phyloP scores from a whole-genome alignment of 2,888 invertebrate genomes.

The Oscheius sp. region DNA sequence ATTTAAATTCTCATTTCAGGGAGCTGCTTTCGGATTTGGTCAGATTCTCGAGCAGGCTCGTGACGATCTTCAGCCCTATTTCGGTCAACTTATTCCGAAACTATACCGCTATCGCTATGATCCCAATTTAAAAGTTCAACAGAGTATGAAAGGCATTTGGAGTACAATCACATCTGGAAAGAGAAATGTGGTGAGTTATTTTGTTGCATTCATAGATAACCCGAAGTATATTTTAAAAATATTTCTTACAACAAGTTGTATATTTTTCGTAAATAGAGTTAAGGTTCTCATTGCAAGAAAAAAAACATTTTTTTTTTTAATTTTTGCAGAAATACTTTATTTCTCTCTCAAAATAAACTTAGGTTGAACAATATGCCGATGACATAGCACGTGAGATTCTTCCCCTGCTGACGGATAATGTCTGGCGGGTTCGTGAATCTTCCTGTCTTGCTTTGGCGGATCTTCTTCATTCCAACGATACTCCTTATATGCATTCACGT shows the following conservation, averaged over 20 bases:
- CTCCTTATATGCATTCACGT: slow-evolving; percentile 71
- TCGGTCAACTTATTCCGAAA: slow-evolving; percentile 86
- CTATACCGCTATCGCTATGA: slow-evolving; percentile 85
- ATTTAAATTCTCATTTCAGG: slow-evolving; percentile 75
- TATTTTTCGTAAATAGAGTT: no score
- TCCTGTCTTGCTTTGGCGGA: slow-evolving; percentile 86
- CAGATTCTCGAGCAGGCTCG: slow-evolving; percentile 85
- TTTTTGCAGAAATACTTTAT: slow-evolving; percentile 7
- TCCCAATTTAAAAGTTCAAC: slow-evolving; percentile 88
- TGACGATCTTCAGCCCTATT: slow-evolving; percentile 82
- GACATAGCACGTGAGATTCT: slow-evolving; percentile 84
- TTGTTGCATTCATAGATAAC: no score
- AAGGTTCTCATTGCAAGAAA: no score
- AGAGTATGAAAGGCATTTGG: slow-evolving; percentile 94
- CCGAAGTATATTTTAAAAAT: not conserved
- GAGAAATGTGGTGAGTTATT: slow-evolving; percentile 81
- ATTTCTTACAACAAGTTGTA: no score
- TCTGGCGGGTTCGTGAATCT: slow-evolving; percentile 90
- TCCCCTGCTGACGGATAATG: slow-evolving; percentile 82
- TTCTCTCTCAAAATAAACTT: slow-evolving; percentile 18
- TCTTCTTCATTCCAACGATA: slow-evolving; percentile 77
- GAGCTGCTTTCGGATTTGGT: slow-evolving; percentile 91
- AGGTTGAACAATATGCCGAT: slow-evolving; percentile 84
- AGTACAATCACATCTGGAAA: slow-evolving; percentile 86
- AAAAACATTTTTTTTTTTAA: no score